phyloP scores from a whole-genome alignment of 92 coral and sea anemone species.

The Zoanthus gigantus region DNA sequence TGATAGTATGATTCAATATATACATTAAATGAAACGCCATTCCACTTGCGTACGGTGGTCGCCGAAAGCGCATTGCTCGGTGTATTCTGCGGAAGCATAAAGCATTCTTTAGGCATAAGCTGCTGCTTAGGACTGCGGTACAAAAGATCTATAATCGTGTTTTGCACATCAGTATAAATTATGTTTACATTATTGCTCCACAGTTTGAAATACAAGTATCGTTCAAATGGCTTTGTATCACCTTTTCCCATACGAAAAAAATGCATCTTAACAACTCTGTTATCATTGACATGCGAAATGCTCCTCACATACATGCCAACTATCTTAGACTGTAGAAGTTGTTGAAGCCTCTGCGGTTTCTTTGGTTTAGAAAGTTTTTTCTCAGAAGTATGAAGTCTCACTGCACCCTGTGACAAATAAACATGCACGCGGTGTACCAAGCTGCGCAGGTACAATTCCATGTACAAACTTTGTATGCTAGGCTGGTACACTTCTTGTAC shows the following conservation, averaged over 20 bases:
- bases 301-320: background rate
- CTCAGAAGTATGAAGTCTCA: background rate
- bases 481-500: background rate
- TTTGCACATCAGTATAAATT: background rate
- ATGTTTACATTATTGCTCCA: background rate
- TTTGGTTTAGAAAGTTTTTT: background rate
- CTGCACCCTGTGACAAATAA: background rate
- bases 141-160: background rate
- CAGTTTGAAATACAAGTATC: background rate
- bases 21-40: background rate
- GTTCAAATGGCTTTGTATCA: background rate
- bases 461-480: background rate
- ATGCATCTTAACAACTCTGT: background rate
- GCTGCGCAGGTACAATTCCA: background rate
- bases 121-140: background rate
- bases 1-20: background rate
- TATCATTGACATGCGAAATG: background rate
- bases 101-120: background rate
- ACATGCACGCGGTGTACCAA: background rate
- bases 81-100: background rate
- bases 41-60: background rate
- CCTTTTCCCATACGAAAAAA: background rate
- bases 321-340: background rate
- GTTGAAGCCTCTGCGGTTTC: background rate
- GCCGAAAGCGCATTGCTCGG: background rate